phyloP scores from a whole-genome alignment of 2,113 vertebrate genomes.

The Rhinoderma darwinii region DNA sequence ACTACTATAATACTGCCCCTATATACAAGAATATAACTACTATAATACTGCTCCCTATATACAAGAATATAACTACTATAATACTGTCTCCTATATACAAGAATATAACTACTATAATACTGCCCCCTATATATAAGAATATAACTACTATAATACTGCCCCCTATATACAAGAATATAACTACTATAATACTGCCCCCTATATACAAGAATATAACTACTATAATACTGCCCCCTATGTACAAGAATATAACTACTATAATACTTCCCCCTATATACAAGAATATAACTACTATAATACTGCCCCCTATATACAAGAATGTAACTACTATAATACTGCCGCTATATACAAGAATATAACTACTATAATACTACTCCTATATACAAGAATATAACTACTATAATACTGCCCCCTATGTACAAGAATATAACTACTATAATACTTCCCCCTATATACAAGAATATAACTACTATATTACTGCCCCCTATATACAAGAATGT shows the following conservation, averaged over 20 bases:
- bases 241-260: slow-evolving; percentile 12
- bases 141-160: neutral
- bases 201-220: slow-evolving; percentile 7
- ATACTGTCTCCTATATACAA: no score
- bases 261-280: neutral
- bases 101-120: no score
- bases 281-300: slow-evolving; percentile 15
- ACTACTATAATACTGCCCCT: no score
- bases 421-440: no score
- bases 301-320: slow-evolving; percentile 4
- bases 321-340: slow-evolving; percentile 8
- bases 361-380: slow-evolving; percentile 1
- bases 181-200: neutral
- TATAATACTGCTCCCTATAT: no score
- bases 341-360: neutral
- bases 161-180: no score
- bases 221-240: neutral
- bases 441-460: no score
- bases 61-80: no score
- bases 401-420: no score
- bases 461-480: neutral
- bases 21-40: no score
- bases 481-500: neutral
- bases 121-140: neutral
- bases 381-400: no score